A percentile compares a stretch with the other conserved stretches of the same genome.
Evolutionary conservation across 2,113 vertebrate species (phyloP).

Genomic region (Ranitomeya variabilis): DNA sequence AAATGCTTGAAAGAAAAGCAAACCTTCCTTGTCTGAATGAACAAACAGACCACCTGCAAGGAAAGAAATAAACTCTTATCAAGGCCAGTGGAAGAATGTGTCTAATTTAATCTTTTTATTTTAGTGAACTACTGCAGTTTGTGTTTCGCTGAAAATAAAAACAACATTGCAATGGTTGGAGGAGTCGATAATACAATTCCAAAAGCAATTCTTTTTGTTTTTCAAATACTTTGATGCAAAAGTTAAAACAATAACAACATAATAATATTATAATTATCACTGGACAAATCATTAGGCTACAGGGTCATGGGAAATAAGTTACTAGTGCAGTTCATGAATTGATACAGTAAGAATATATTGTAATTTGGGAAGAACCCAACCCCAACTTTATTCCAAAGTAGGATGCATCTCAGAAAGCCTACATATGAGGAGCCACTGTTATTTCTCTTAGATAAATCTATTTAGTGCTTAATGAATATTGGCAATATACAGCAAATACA

Average conservation of each 20-base stretch:
- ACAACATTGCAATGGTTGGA: background rate
- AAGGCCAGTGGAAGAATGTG: background rate
- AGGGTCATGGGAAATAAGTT: background rate
- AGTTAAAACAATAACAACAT: background rate
- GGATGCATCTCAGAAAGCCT: too few relatives aligned
- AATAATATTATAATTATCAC: background rate
- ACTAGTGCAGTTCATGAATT: background rate
- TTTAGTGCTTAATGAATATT: too few relatives aligned
- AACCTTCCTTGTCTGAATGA: background rate
- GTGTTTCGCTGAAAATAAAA: background rate
- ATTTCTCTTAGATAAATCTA: too few relatives aligned
- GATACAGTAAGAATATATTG: too few relatives aligned
- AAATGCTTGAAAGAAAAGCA: constrained; percentile 41
- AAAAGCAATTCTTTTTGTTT: background rate
- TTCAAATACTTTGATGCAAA: background rate
- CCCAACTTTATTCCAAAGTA: too few relatives aligned
- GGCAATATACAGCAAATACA: too few relatives aligned
- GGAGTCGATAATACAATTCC: background rate
- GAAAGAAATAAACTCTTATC: constrained; percentile 46
- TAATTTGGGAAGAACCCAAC: too few relatives aligned
- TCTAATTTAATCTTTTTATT: background rate
- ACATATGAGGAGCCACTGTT: too few relatives aligned
- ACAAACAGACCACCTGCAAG: constrained; percentile 52
- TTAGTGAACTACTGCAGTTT: constrained; percentile 6
- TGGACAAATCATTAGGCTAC: background rate